phyloP scores from a whole-genome alignment of 2,113 vertebrate genomes.

The Gallinago undulata region DNA sequence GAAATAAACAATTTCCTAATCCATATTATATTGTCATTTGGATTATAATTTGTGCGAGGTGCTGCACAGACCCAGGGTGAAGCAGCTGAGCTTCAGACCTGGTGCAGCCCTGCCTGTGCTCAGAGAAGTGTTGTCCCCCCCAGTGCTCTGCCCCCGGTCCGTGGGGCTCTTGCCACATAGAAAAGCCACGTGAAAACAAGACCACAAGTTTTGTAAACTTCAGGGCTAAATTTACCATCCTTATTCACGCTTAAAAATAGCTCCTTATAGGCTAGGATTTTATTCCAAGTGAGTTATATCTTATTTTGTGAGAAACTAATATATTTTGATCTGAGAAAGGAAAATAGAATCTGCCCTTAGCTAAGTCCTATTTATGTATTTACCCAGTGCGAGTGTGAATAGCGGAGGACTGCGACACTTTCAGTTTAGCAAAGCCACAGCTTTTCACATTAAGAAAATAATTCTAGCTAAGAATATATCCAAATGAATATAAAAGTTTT shows the following conservation, averaged over 20 bases:
- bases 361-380: background rate
- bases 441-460: background rate
- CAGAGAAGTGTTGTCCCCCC: fast-evolving
- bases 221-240: background rate
- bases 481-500: background rate
- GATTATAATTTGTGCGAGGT: background rate
- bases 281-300: background rate
- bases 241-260: slow-evolving; percentile 28
- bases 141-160: background rate
- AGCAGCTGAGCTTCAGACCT: background rate
- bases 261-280: background rate
- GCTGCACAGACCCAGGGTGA: background rate
- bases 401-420: background rate
- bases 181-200: background rate
- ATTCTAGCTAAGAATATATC: background rate
- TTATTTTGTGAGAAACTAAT: background rate
- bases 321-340: background rate
- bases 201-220: background rate
- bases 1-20: slow-evolving; percentile 24
- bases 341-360: slow-evolving; percentile 1
- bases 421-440: background rate
- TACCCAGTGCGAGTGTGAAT: background rate
- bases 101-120: fast-evolving
- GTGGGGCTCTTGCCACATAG: background rate
- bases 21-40: background rate